phyloP scores from a whole-genome alignment of 2,888 invertebrate genomes.

The Adelognathus sp. region DNA sequence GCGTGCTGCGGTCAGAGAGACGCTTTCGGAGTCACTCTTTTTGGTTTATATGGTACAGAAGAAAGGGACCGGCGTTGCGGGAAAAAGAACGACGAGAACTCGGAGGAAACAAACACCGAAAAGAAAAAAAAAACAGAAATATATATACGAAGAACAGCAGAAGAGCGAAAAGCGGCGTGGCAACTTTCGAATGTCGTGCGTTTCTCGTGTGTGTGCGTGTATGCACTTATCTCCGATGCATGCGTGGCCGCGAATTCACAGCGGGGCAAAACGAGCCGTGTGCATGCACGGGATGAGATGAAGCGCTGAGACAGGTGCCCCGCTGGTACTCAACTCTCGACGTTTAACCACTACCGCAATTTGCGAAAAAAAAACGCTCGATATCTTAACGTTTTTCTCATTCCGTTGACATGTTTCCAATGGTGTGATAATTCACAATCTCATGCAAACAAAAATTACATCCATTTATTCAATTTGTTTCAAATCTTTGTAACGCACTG shows the following conservation, averaged over 20 bases:
- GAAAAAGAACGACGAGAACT: slow-evolving; percentile 6
- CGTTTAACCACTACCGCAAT: background rate
- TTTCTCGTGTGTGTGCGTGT: slow-evolving; percentile 32
- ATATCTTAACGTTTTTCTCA: slow-evolving; percentile 2
- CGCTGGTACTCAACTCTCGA: slow-evolving; percentile 13
- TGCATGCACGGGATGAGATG: slow-evolving; percentile 13
- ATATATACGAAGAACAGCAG: slow-evolving; percentile 28
- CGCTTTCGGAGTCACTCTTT: slow-evolving; percentile 13
- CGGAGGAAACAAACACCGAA: background rate
- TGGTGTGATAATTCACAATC: background rate
- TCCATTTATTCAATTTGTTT: too few species aligned
- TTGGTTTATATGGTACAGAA: background rate
- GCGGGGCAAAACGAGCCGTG: slow-evolving; percentile 14
- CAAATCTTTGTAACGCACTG: too few species aligned
- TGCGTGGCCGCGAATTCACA: slow-evolving; percentile 38
- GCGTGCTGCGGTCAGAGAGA: slow-evolving; percentile 11
- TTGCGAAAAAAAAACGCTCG: background rate
- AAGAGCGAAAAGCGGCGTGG: slow-evolving; percentile 62
- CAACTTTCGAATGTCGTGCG: slow-evolving; percentile 66
- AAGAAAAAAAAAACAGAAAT: slow-evolving; percentile 8
- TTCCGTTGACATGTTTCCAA: background rate
- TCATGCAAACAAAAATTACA: background rate
- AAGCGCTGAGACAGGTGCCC: slow-evolving; percentile 44
- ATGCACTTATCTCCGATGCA: slow-evolving; percentile 13
- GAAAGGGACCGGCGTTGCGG: background rate